These are phyloP conservation scores for Muntiacus muntjak DNA, from an alignment of 2,113 vertebrate species.

Conservation along the genomic window DNA sequence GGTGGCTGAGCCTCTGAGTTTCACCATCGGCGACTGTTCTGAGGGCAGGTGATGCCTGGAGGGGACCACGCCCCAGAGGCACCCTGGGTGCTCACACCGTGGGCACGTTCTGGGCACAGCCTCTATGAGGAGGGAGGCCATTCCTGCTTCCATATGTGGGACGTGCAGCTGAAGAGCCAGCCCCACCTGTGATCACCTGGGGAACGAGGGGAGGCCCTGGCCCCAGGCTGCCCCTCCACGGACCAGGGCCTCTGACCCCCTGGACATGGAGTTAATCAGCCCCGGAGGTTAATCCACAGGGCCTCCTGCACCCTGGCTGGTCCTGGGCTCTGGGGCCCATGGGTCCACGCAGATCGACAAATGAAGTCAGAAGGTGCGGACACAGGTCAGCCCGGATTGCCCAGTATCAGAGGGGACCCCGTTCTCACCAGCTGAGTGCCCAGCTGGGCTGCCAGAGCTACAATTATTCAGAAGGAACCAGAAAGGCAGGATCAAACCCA, in stretches of 20 bases:
- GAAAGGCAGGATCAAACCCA: background rate
- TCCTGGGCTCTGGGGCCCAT: no score
- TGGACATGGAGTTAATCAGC: no score
- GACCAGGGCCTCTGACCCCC: background rate
- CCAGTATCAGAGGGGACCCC: background rate
- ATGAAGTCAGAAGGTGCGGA: background rate
- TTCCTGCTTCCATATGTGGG: background rate
- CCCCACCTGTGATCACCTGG: background rate
- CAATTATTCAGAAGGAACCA: accelerated
- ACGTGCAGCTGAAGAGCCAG: background rate
- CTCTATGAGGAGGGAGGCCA: background rate
- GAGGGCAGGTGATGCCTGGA: background rate
- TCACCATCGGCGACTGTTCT: background rate
- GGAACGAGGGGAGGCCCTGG: background rate
- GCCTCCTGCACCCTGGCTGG: no score
- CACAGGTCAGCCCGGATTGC: background rate
- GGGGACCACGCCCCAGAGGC: no score
- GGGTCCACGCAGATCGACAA: no score
- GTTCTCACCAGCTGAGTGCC: background rate
- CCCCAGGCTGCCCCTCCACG: background rate
- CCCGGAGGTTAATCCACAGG: background rate
- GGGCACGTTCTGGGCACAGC: background rate
- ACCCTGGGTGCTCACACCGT: background rate
- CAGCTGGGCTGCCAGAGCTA: accelerated
- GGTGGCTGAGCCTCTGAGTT: background rate